phyloP scores from a whole-genome alignment of 2,797 vertebrate genomes.

The Muraenolepis orangiensis region DNA sequence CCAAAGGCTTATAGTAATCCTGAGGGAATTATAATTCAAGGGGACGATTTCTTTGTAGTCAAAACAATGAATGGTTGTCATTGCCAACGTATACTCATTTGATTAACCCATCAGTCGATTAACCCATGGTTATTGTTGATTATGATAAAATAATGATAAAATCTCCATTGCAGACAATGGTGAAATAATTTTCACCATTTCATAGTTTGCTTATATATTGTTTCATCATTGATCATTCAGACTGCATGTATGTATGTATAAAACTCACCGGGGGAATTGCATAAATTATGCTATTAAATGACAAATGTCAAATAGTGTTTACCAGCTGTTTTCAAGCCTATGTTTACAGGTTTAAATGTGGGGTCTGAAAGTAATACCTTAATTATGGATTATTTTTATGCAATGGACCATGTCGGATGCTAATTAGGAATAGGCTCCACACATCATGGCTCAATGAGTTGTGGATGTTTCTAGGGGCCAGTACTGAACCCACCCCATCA shows the following conservation, averaged over 20 bases:
- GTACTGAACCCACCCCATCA: not conserved
- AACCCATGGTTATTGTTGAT: not conserved
- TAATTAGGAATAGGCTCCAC: constrained; percentile 36
- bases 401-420: constrained; percentile 41
- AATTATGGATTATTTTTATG: constrained; percentile 43
- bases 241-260: not conserved
- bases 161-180: too few relatives aligned
- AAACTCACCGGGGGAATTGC: not conserved
- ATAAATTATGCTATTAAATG: constrained; percentile 18
- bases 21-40: not conserved
- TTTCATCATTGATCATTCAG: not conserved
- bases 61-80: not conserved
- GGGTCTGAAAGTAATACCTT: constrained; percentile 33
- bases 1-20: not conserved
- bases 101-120: not conserved
- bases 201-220: not conserved
- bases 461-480: constrained; percentile 7
- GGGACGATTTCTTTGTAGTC: not conserved
- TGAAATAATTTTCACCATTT: not conserved
- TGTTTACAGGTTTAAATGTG: constrained; percentile 19
- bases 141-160: too few relatives aligned
- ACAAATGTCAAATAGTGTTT: constrained; percentile 45
- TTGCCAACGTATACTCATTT: not conserved
- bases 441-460: constrained; percentile 19
- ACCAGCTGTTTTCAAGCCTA: constrained; percentile 27